A percentile compares a stretch with the other conserved stretches of the same genome.
phyloP scores from a whole-genome alignment of 2,888 invertebrate genomes.

The Neoaliturus tenellus region DNA sequence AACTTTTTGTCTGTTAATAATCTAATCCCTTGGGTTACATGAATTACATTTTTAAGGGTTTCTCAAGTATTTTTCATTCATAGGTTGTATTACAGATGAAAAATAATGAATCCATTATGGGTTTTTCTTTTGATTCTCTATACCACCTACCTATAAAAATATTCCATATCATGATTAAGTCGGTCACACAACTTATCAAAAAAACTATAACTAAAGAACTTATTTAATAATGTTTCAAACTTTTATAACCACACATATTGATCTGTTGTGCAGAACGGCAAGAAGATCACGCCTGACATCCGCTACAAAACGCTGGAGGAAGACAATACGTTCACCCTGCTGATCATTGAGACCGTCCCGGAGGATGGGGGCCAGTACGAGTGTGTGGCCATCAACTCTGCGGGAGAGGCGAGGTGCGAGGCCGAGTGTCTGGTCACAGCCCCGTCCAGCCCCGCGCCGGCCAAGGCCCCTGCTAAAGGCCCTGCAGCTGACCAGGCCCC shows the following conservation, averaged over 20 bases:
- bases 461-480: slow-evolving; percentile 70
- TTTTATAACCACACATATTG: background rate
- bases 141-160: too few relatives aligned
- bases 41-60: too few relatives aligned
- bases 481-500: slow-evolving; percentile 89
- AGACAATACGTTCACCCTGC: slow-evolving; percentile 90
- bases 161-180: too few relatives aligned
- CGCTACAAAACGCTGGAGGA: slow-evolving; percentile 95
- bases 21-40: too few relatives aligned
- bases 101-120: too few relatives aligned
- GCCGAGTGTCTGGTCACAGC: slow-evolving; percentile 88
- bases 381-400: slow-evolving; percentile 95
- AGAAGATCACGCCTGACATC: slow-evolving; percentile 92
- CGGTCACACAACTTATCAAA: too few relatives aligned
- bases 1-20: too few relatives aligned
- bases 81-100: too few relatives aligned
- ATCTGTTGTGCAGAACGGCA: slow-evolving; percentile 81
- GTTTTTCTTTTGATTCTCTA: too few relatives aligned
- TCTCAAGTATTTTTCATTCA: too few relatives aligned
- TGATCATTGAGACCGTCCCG: slow-evolving; percentile 91
- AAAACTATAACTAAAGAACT: too few relatives aligned
- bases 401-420: slow-evolving; percentile 95
- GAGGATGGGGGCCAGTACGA: slow-evolving; percentile 96
- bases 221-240: too few relatives aligned
- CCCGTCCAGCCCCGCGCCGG: slow-evolving; percentile 79